Base-by-base conservation (phyloP, 37 sponge, comb jelly and placozoan species). In the Crambe crambe region DNA sequence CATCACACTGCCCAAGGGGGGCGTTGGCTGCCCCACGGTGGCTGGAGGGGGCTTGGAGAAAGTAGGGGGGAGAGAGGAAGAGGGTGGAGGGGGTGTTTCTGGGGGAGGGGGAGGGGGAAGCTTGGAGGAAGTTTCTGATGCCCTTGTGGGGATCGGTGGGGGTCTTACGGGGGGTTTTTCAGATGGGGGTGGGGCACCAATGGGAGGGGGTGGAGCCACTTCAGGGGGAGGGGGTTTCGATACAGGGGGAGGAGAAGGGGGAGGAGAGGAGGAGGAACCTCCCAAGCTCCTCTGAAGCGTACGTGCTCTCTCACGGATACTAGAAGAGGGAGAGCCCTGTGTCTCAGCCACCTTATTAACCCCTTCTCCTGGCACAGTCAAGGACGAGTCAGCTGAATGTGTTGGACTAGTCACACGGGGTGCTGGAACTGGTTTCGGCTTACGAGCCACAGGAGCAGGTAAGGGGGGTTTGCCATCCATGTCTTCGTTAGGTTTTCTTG, bases 11-110 rank as follows among this genome's bases (percentile, higher is more conserved):
- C 27, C 58, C 59, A 26, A 40, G 2, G 37, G 41, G 5, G 76
- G 56, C 21, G 42, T 68, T 75, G 76, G 21, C 39, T 60, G 29
- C 61, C 37, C 32, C 21, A 35, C 1, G 74, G 58, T 17, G 58
- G 25, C 17, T 58, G 72, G 22, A 62, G 85, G 42, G 72, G 85
- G 21, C 61, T 37, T 2, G 41, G 29, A 1, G 1, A 17, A 4
- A 44, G 34, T n/a, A 79, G 79, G 58, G 76, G 84, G 38, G 4
- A n/a, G 42, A 83, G 83, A 42, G 80, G 84, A 29, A 12, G 42
- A 56, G 29, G 30, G 22, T 17, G 22, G 54, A 35, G 62, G 20
- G 73, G 60, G 63, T 25, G 58, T 32, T n/a, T 12, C 0, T 0
- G 15, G 30, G 15, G 72, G 47, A 0, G 66, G 62, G 29, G 73